These are phyloP conservation scores for Meloidogyne hapla DNA, from an alignment of 1,140 invertebrate species.

Conservation along the genomic window DNA sequence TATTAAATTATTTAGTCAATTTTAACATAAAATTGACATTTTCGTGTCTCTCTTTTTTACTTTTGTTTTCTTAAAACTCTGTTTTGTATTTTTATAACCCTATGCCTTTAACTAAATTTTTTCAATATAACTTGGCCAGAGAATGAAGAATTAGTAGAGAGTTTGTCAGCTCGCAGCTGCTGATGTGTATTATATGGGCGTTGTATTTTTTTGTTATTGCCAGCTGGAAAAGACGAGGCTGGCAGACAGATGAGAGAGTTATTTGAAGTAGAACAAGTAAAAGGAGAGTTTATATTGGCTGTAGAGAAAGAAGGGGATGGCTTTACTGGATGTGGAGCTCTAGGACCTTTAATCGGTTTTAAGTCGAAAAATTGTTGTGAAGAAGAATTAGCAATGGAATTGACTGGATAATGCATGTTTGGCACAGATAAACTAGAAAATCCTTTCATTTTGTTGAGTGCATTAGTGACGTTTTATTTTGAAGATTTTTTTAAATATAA, in stretches of 20 bases:
- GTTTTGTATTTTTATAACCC: too few species aligned
- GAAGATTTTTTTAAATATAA: too few species aligned
- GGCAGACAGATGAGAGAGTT: background rate
- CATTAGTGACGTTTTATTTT: background rate
- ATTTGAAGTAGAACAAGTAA: background rate
- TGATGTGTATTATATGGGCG: background rate
- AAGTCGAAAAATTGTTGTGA: background rate
- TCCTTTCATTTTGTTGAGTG: too few species aligned
- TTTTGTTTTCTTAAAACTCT: too few species aligned
- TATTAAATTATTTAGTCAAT: too few species aligned
- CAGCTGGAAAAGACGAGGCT: background rate
- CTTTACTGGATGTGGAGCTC: background rate
- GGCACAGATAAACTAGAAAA: background rate
- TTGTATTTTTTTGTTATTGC: background rate
- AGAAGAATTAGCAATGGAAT: background rate
- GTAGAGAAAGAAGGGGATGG: background rate
- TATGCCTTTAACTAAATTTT: too few species aligned
- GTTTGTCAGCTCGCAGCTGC: background rate
- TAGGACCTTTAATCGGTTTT: background rate
- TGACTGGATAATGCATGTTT: background rate
- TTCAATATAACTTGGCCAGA: background rate
- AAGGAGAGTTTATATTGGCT: background rate
- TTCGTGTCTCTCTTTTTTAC: too few species aligned
- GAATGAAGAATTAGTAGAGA: background rate
- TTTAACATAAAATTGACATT: too few species aligned